phyloP scores from a whole-genome alignment of 2,888 invertebrate species.

The Apamea monoglypha region DNA sequence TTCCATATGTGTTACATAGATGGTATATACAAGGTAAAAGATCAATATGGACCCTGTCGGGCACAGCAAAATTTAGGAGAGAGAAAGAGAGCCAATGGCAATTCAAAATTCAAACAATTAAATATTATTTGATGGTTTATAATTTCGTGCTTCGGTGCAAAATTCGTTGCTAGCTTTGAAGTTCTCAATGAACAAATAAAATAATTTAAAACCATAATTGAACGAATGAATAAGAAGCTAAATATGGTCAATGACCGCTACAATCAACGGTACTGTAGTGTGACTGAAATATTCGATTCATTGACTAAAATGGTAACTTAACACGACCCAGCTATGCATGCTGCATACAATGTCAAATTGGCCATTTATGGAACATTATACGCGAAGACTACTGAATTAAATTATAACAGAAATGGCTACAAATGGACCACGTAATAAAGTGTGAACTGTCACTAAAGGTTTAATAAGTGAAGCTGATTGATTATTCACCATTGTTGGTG shows the following conservation, averaged over 20 bases:
- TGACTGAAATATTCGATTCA: slow-evolving; percentile 31
- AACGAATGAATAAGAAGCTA: not conserved
- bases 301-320: slow-evolving; percentile 23
- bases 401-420: not conserved
- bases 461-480: slow-evolving; percentile 35
- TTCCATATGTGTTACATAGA: too few relatives aligned
- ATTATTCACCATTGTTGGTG: slow-evolving; percentile 46
- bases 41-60: too few relatives aligned
- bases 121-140: too few relatives aligned
- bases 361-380: not conserved
- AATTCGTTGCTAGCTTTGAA: not conserved
- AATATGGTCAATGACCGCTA: slow-evolving; percentile 44
- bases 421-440: not conserved
- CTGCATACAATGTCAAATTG: slow-evolving; percentile 23
- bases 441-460: slow-evolving; percentile 18
- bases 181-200: not conserved
- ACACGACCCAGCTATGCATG: slow-evolving; percentile 18
- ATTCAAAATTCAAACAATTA: too few relatives aligned
- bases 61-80: too few relatives aligned
- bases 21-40: too few relatives aligned
- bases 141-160: too few relatives aligned
- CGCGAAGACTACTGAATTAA: not conserved
- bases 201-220: not conserved
- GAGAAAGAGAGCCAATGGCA: too few relatives aligned
- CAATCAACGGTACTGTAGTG: slow-evolving; percentile 23